These are phyloP conservation scores for Clistopyga incitator DNA, from an alignment of 2,888 invertebrate genomes.

Conservation along the genomic window DNA sequence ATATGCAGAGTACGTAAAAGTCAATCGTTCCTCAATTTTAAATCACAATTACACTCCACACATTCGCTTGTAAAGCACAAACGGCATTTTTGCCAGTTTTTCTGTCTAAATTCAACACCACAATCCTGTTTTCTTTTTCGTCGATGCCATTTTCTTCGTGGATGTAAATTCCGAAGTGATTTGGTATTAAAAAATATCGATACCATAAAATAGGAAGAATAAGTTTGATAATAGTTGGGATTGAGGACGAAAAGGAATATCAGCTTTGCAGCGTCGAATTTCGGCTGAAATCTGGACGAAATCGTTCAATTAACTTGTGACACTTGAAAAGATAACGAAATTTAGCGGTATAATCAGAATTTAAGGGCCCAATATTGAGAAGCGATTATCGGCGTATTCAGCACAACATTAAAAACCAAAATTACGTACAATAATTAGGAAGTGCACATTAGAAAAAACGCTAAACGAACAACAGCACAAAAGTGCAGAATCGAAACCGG, in stretches of 20 bases:
- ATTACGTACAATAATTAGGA: conserved; percentile 31
- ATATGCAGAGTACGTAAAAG: conserved; percentile 87
- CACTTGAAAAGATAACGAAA: conserved; percentile 7
- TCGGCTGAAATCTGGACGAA: conserved; percentile 13
- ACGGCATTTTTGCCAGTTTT: neutral
- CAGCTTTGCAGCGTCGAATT: neutral
- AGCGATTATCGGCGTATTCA: neutral
- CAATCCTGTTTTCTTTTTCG: neutral
- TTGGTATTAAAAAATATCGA: no score
- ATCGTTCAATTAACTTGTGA: neutral
- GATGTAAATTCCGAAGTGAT: neutral
- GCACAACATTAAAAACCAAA: neutral
- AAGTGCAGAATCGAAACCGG: conserved; percentile 71
- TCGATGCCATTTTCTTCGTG: neutral
- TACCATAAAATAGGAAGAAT: neutral
- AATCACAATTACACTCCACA: conserved; percentile 27
- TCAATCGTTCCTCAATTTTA: neutral
- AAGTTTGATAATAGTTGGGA: neutral
- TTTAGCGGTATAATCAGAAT: neutral
- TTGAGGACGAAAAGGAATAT: neutral
- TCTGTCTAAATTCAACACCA: neutral
- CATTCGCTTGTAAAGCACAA: neutral
- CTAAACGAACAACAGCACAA: conserved; percentile 37
- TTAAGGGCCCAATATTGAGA: neutral
- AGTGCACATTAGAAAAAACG: conserved; percentile 37